Conservation (phyloP, 2,888 invertebrate genomes). For the Hyalella azteca region DNA sequence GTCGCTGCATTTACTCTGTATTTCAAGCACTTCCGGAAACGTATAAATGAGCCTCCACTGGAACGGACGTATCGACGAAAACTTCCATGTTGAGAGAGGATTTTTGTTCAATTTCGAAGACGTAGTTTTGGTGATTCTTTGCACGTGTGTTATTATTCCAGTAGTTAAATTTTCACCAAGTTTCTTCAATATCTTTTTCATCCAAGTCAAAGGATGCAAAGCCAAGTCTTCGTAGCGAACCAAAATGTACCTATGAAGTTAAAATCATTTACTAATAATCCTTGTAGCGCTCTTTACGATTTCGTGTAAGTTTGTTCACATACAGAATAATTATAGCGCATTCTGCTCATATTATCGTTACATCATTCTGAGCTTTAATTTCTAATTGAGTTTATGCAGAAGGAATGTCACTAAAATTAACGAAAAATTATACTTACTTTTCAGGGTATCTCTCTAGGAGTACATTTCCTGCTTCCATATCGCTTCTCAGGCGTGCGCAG, state of each 20-base stretch:
- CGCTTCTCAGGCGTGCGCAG: neutral
- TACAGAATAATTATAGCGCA: no score
- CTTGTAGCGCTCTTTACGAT: no score
- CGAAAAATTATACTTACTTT: neutral
- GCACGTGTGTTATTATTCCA: neutral
- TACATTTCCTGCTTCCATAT: neutral
- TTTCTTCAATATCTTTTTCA: neutral
- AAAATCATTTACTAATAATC: no score
- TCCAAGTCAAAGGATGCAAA: neutral
- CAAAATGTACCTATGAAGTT: neutral
- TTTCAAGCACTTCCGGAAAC: neutral
- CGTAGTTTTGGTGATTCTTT: neutral
- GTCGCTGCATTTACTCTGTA: neutral
- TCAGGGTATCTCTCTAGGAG: neutral
- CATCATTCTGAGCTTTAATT: no score
- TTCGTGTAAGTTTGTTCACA: no score
- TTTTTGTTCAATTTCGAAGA: neutral
- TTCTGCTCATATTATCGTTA: no score
- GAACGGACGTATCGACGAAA: neutral
- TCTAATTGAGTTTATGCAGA: no score
- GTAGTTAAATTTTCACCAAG: neutral
- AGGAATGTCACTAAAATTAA: no score
- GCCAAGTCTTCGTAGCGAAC: neutral
- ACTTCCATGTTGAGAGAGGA: neutral
- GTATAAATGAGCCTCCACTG: neutral